These are phyloP conservation scores for Sebastes fasciatus DNA, from an alignment of 2,113 vertebrate species.

Conservation along the genomic window DNA sequence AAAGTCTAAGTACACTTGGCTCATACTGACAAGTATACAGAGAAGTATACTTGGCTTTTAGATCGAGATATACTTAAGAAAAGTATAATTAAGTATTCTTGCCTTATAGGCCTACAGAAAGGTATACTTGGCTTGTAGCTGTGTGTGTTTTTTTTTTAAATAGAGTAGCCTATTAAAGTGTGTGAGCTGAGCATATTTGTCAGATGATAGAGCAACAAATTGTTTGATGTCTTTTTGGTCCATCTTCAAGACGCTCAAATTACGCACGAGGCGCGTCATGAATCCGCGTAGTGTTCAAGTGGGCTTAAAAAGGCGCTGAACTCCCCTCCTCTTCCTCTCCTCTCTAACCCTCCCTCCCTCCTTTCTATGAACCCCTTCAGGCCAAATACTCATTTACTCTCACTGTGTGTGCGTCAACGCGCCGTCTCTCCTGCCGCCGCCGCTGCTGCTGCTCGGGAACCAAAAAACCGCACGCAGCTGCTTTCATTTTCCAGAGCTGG, in stretches of 20 bases:
- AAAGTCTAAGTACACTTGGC: too few relatives aligned
- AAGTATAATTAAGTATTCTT: too few relatives aligned
- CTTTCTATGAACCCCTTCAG: conserved; percentile 16
- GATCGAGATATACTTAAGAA: too few relatives aligned
- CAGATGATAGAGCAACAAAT: not conserved
- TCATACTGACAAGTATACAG: too few relatives aligned
- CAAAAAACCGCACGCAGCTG: conserved; percentile 64
- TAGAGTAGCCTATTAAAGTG: too few relatives aligned
- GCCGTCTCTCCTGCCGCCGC: conserved; percentile 43
- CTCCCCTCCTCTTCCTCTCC: not conserved
- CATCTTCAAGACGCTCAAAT: conserved; percentile 35
- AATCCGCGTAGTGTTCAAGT: conserved; percentile 40
- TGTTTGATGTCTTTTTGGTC: not conserved
- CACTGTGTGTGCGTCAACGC: conserved; percentile 49
- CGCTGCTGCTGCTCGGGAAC: conserved; percentile 56
- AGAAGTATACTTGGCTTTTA: too few relatives aligned
- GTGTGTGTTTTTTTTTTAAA: too few relatives aligned
- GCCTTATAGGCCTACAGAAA: too few relatives aligned
- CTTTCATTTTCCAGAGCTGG: conserved; percentile 45
- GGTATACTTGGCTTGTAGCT: too few relatives aligned
- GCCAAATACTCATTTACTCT: conserved; percentile 48
- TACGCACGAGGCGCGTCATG: conserved; percentile 62
- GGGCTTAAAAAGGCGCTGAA: conserved; percentile 10
- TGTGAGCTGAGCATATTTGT: not conserved
- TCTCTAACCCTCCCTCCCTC: not conserved